Percentiles rank a stretch among this genome's conserved stretches.
These are phyloP conservation scores for Scaptomyza pallida DNA, from an alignment of 1,140 invertebrate genomes.

Conservation along the genomic window DNA sequence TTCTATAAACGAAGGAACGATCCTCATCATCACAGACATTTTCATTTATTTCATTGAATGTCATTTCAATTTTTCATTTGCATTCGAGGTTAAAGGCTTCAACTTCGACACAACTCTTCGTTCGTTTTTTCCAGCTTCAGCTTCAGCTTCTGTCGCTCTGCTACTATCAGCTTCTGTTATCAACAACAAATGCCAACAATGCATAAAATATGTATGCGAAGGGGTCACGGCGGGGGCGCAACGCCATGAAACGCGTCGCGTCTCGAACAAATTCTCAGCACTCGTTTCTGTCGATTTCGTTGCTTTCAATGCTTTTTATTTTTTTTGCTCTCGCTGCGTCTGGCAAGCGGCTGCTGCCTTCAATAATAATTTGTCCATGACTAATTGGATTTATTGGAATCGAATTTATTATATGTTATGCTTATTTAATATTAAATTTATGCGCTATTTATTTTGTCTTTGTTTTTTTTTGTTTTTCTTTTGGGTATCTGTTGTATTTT, in stretches of 20 bases:
- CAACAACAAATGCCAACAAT: conserved; percentile 56
- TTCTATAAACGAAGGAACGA: conserved; percentile 11
- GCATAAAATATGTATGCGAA: conserved; percentile 47
- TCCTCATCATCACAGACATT: conserved; percentile 62
- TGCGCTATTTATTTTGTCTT: conserved; percentile 75
- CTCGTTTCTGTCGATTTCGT: conserved; percentile 1
- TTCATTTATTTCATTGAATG: conserved; percentile 60
- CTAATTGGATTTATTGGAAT: conserved; percentile 83
- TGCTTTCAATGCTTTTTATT: no score
- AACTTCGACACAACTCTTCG: conserved; percentile 31
- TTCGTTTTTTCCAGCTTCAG: background rate
- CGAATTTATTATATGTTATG: conserved; percentile 79
- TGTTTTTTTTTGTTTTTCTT: background rate
- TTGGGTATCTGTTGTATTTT: background rate
- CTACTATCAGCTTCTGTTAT: conserved; percentile 62
- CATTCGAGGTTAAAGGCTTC: conserved; percentile 40
- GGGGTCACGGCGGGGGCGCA: conserved; percentile 22
- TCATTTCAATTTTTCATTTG: conserved; percentile 60
- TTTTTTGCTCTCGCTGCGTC: conserved; percentile 39
- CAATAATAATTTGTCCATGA: conserved; percentile 83
- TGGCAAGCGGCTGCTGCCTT: conserved; percentile 41
- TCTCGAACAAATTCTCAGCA: conserved; percentile 5
- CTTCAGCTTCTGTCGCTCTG: background rate
- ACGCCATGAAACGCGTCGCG: background rate
- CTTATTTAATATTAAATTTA: conserved; percentile 80